Base-by-base conservation (phyloP, 2,113 vertebrate genomes). In the Tachysurus vachellii region DNA sequence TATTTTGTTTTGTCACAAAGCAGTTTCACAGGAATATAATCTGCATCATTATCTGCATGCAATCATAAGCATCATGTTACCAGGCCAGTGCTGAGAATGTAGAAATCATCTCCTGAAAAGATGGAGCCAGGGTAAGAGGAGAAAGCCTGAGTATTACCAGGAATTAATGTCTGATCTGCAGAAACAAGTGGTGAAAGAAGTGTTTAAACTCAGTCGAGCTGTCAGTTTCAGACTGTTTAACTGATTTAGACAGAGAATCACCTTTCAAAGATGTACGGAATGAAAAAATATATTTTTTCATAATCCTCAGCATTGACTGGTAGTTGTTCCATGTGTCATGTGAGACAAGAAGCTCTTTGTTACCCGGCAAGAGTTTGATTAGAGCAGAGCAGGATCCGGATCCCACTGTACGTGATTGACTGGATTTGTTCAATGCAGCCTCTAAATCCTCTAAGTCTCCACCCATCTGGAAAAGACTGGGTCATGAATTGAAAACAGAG, bases 21-120 rank as follows among this genome's bases (percentile, higher is more conserved):
- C 47, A 50, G 47, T 9, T 50, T 50, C 47, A 50, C 2, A 50
- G 47, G 47, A 50, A 47, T 47, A 47, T 42, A 11, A 77, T 28
- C 57, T 6, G 23, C 28, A 61, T 59, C 56, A 61, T 61, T 21
- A 62, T n/a, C 53, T 10, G 13, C 3, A n/a, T 28, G 14, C 8
- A 56, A 36, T 31, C 36, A 54, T 36, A 26, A 36, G 3, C 23
- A 36, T 36, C 54, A 54, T 26, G 96, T 97, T 91, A 99, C 98
- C 96, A 99, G 92, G n/a, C 97, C 95, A 0, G 96, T 99, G 91
- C 97, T 96, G 59, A 98, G 92, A 86, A 99, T 94, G 89, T 99
- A 99, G 94, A 99, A 99, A 92, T 99, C 98, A 57, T 99, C 98
- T 0, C 95, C 94, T 0, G 98, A 99, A 91, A 98, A 98, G 87